Evolutionary conservation across 2,888 invertebrate species (phyloP).

Genomic region (Megalurothrips usitatus): DNA sequence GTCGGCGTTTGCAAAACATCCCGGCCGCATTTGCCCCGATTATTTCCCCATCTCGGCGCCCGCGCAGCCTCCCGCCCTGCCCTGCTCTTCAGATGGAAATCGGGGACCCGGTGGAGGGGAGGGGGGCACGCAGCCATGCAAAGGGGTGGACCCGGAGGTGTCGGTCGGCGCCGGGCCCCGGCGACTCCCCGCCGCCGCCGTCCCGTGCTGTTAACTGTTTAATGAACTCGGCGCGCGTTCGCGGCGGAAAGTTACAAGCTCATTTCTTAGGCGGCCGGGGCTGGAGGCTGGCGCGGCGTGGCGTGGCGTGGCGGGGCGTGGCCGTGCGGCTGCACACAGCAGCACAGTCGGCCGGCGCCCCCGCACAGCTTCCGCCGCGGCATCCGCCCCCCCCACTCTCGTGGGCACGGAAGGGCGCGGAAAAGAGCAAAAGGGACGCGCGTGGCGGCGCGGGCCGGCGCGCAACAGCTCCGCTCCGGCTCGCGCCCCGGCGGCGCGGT

Average conservation of each 20-base stretch:
- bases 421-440: background rate
- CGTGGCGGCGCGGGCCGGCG: background rate
- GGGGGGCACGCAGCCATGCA: background rate
- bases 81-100: slow-evolving; percentile 8
- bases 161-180: background rate
- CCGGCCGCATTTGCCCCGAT: slow-evolving; percentile 11
- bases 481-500: too few species aligned
- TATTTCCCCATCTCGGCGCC: slow-evolving; percentile 5
- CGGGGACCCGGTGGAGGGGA: background rate
- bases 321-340: background rate
- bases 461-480: background rate
- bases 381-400: background rate
- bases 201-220: slow-evolving; percentile 15
- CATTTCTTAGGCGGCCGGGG: slow-evolving; percentile 17
- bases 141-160: background rate
- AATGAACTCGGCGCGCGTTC: slow-evolving; percentile 19
- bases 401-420: background rate
- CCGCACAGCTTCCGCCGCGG: too few species aligned
- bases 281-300: background rate
- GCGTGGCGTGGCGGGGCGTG: background rate
- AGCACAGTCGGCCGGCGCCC: background rate
- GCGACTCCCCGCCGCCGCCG: background rate
- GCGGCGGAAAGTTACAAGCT: slow-evolving; percentile 26
- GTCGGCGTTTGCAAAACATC: slow-evolving; percentile 9
- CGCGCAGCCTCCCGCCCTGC: background rate